Base-by-base conservation (phyloP, 2,113 vertebrate genomes). In the Hydrolagus affinis region DNA sequence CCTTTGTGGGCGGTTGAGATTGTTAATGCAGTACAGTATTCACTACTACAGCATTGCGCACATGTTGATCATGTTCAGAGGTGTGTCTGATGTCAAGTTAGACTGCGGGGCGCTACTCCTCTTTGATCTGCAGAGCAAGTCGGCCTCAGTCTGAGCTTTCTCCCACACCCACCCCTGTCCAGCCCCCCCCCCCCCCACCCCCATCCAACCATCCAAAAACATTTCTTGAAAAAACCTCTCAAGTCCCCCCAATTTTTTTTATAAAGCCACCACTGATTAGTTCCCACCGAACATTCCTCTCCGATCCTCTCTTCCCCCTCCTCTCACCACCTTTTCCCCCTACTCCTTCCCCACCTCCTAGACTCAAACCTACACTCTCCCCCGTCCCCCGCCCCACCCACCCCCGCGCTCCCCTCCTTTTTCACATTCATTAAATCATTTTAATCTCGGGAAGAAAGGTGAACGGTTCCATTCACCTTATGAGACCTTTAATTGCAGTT, bases 121-220 rank as follows among this genome's bases (percentile, higher is more conserved):
- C 94, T 95, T 95, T 95, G 90, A 94, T 94, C 94, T 94, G 89
- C 86, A 90, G 87, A 89, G 89, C 88, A 90, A 91, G 90, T 90
- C 91, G 89, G 88, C 86, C 90, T 89, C 86, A 90, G 88, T 64
- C 87, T 74, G 85, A 85, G 77, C n/a, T 72, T 78, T 83, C 86
- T 86, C 85, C 86, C 1, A 15, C 7, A 1, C 9, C n/a, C 57
- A 28, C 80, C 88, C 85, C 17, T 3, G 3, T 78, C 88, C 88
- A 87, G 32, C 12, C 86, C n/a, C n/a, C n/a, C n/a, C n/a, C n/a
- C n/a, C n/a, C n/a, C n/a, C n/a, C n/a, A n/a, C n/a, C n/a, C n/a
- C n/a, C 87, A 85, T 0, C 87, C 86, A 86, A 87, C 89, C 89
- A n/a, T n/a, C n/a, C n/a, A n/a, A 88, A 89, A 87, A 86, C 86